Conservation (phyloP, 2,888 invertebrate genomes). For the Scaptomyza cyrtandrae region DNA sequence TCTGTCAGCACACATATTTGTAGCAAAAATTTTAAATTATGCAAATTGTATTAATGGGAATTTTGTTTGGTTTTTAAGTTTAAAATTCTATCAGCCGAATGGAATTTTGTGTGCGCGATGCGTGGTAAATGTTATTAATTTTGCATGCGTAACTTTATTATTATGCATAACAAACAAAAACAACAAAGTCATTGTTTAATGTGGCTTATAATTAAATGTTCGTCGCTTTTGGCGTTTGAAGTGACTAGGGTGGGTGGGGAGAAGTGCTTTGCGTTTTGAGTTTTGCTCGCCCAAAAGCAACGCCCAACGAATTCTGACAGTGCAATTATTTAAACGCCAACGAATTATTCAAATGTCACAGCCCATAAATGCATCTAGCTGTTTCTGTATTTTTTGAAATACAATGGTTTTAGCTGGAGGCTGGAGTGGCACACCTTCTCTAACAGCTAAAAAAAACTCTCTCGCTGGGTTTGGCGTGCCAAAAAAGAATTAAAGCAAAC, state of each 20-base stretch:
- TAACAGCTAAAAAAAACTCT: not conserved
- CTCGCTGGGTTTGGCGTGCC: conserved; percentile 44
- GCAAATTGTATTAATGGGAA: conserved; percentile 67
- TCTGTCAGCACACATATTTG: conserved; percentile 22
- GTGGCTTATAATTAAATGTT: conserved; percentile 77
- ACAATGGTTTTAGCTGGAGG: conserved; percentile 9
- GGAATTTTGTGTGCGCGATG: conserved; percentile 63
- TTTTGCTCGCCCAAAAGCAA: conserved; percentile 17
- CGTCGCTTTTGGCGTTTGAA: conserved; percentile 5
- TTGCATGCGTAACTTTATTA: conserved; percentile 75
- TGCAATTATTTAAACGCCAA: conserved; percentile 70
- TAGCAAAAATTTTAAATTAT: conserved; percentile 49
- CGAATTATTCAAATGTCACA: conserved; percentile 58
- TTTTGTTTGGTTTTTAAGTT: conserved; percentile 25
- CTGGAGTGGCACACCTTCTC: conserved; percentile 41
- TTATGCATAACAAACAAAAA: conserved; percentile 67
- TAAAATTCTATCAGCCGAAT: conserved; percentile 73
- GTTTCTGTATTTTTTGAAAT: conserved; percentile 16
- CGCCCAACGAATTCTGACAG: conserved; percentile 72
- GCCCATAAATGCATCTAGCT: conserved; percentile 16
- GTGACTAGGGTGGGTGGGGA: too few species aligned
- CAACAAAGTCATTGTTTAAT: conserved; percentile 64
- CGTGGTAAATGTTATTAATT: conserved; percentile 74
- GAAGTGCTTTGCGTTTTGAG: too few species aligned
- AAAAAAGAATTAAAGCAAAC: conserved; percentile 37